These are phyloP conservation scores for Galendromus occidentalis DNA, from an alignment of 1,140 invertebrate genomes.

Conservation along the genomic window DNA sequence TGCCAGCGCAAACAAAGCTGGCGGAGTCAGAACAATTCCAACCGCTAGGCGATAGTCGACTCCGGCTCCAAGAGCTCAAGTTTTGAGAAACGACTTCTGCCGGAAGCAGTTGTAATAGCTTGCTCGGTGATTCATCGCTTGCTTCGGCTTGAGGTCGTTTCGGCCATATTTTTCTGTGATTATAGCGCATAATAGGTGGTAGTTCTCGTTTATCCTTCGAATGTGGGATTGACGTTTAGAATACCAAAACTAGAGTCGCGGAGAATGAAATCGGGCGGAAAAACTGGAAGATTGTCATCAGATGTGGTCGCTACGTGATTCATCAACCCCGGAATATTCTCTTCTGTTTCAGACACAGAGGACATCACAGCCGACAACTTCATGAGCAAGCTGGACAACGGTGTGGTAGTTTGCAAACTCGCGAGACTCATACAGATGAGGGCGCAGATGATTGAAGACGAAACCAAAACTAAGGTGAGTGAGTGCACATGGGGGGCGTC, in stretches of 20 bases:
- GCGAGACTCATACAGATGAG: constrained; percentile 50
- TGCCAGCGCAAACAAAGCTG: constrained; percentile 13
- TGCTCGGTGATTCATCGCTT: too few species aligned
- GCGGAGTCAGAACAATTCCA: constrained; percentile 16
- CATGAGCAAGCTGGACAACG: constrained; percentile 53
- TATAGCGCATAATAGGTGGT: too few species aligned
- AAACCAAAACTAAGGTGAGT: constrained; percentile 20
- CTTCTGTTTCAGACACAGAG: constrained; percentile 38
- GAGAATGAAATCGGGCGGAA: neutral
- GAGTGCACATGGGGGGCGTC: too few species aligned
- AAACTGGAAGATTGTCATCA: neutral
- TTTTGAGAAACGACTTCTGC: too few species aligned
- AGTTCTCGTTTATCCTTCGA: neutral
- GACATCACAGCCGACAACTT: constrained; percentile 53
- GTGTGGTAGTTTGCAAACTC: constrained; percentile 51
- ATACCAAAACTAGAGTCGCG: neutral
- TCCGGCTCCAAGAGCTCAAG: neutral
- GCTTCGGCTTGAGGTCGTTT: too few species aligned
- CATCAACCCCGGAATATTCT: neutral
- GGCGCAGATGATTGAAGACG: constrained; percentile 39
- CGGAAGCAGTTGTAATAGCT: too few species aligned
- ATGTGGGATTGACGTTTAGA: neutral
- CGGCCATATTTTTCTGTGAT: too few species aligned
- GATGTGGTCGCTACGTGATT: neutral
- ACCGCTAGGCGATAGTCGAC: neutral